A percentile compares a stretch with the other conserved stretches of the same genome.
Conservation (phyloP, 2,888 invertebrate genomes). For the Subacronicta megacephala region DNA sequence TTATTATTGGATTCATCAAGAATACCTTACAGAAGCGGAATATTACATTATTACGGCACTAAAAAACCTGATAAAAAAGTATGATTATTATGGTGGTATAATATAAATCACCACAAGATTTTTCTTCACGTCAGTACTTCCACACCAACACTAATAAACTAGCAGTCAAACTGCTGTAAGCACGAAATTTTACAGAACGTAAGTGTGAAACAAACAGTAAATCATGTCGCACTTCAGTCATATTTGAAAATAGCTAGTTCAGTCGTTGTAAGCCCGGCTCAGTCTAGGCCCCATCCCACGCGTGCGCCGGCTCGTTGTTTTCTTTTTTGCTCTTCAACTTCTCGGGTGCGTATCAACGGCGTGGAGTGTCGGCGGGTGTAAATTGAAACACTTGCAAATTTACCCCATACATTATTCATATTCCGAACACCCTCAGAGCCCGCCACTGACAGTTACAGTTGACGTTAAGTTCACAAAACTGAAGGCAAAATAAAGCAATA, state of each 20-base stretch:
- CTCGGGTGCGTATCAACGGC: slow-evolving; percentile 81
- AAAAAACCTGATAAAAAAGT: no score
- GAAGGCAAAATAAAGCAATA: slow-evolving; percentile 68
- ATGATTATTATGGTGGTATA: no score
- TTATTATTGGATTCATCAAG: no score
- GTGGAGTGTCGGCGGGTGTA: slow-evolving; percentile 85
- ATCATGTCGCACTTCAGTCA: slow-evolving; percentile 51
- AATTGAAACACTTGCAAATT: slow-evolving; percentile 90
- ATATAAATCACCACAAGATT: no score
- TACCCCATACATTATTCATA: slow-evolving; percentile 89
- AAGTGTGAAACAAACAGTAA: slow-evolving; percentile 46
- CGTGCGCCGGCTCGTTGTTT: slow-evolving; percentile 76
- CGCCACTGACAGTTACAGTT: slow-evolving; percentile 77
- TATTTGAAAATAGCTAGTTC: slow-evolving; percentile 58
- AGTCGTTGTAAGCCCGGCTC: slow-evolving; percentile 40
- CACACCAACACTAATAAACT: neutral
- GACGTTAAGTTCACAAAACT: slow-evolving; percentile 75
- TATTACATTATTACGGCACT: no score
- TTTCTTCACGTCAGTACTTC: no score
- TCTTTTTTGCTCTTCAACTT: slow-evolving; percentile 87
- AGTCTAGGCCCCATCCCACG: slow-evolving; percentile 55
- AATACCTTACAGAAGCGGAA: no score
- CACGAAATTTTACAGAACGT: slow-evolving; percentile 11
- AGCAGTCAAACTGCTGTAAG: neutral
- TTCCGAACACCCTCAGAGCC: slow-evolving; percentile 80